Evolutionary conservation across 2,888 invertebrate species (phyloP).

Genomic region (Physocephala rufipes): DNA sequence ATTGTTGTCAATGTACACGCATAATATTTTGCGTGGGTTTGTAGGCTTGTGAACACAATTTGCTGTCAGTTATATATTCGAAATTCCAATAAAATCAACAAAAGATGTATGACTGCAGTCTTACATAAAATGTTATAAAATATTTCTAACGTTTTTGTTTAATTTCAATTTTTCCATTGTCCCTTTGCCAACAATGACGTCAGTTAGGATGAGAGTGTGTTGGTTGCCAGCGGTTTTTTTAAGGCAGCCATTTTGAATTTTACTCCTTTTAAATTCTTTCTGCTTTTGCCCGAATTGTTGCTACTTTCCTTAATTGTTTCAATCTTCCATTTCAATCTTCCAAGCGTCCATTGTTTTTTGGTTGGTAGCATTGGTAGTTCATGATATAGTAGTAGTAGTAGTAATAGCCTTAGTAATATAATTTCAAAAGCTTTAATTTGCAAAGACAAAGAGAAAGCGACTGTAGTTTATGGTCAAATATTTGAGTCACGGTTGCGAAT

Average conservation of each 20-base stretch:
- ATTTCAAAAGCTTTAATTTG: background rate
- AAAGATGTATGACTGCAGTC: conserved; percentile 49
- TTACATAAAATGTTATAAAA: conserved; percentile 56
- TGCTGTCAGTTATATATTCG: no score
- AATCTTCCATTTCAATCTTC: no score
- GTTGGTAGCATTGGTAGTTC: conserved; percentile 24
- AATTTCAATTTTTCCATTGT: conserved; percentile 16
- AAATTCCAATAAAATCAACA: conserved; percentile 1
- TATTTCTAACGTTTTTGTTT: conserved; percentile 53
- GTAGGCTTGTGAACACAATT: no score
- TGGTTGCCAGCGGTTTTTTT: conserved; percentile 39
- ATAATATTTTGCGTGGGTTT: background rate
- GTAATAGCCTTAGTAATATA: conserved; percentile 17
- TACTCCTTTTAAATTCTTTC: conserved; percentile 2
- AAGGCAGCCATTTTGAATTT: conserved; percentile 63
- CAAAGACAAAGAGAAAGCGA: no score
- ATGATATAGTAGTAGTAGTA: background rate
- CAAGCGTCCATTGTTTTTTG: conserved; percentile 18
- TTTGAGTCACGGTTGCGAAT: no score
- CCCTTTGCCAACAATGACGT: background rate
- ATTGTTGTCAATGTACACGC: background rate
- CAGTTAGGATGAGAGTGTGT: background rate
- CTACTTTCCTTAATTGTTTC: conserved; percentile 17
- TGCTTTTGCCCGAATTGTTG: conserved; percentile 18
- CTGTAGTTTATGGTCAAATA: no score